Evolutionary conservation across 2,888 invertebrate species (phyloP).

Genomic region (Dermolepida albohirtum): DNA sequence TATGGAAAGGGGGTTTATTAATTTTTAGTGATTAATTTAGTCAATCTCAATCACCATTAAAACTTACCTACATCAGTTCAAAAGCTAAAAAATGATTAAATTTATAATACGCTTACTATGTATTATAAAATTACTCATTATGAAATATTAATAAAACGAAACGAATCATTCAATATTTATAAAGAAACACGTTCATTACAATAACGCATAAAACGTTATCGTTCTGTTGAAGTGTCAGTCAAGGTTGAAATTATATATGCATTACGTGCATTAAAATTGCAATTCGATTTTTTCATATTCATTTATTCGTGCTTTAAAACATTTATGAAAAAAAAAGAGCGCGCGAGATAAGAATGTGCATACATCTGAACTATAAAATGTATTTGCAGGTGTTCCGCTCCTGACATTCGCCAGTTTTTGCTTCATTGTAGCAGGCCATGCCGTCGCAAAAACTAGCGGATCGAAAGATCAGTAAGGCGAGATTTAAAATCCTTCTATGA

Average conservation of each 20-base stretch:
- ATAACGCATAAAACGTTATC: slow-evolving; percentile 15
- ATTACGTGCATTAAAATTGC: slow-evolving; percentile 24
- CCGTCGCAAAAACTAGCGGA: not conserved
- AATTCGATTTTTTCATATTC: slow-evolving; percentile 9
- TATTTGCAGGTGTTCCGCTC: slow-evolving; percentile 15
- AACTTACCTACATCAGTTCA: no score
- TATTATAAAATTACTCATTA: no score
- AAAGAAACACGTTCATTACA: not conserved
- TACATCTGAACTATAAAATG: no score
- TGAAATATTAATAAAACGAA: not conserved
- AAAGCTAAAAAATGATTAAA: no score
- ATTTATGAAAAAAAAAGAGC: not conserved
- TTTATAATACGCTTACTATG: no score
- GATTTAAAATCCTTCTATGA: slow-evolving; percentile 13
- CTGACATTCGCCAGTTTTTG: slow-evolving; percentile 5
- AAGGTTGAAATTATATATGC: slow-evolving; percentile 23
- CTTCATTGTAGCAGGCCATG: not conserved
- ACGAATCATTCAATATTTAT: slow-evolving; percentile 10
- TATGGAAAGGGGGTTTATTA: no score
- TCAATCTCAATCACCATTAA: no score
- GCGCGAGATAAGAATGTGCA: not conserved
- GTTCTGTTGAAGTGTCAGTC: slow-evolving; percentile 7
- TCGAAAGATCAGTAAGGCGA: slow-evolving; percentile 6
- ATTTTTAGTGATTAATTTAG: no score
- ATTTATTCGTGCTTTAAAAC: slow-evolving; percentile 26